Evolutionary conservation across 2,113 vertebrate genomes (phyloP).

Genomic region (Miniopterus natalensis): DNA sequence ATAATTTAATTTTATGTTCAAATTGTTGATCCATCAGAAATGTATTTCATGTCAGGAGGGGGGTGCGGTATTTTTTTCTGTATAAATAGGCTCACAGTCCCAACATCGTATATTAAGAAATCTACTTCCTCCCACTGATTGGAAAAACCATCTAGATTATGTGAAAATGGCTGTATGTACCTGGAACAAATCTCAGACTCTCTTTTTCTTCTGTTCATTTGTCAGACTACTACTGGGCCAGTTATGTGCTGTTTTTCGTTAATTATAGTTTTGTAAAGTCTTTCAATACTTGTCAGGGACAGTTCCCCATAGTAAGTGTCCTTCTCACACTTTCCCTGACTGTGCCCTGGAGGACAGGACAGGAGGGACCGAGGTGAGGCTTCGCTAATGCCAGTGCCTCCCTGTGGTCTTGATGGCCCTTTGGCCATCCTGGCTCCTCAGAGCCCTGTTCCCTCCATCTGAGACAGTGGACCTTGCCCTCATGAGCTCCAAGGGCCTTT

Average conservation of each 20-base stretch:
- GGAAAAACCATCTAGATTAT: not conserved
- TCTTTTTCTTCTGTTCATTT: not conserved
- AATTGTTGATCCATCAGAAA: not conserved
- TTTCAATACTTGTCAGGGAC: not conserved
- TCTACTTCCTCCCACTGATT: not conserved
- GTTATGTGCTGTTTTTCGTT: not conserved
- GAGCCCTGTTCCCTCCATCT: not conserved
- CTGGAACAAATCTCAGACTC: not conserved
- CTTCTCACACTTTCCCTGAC: not conserved
- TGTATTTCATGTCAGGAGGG: not conserved
- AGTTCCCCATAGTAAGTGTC: not conserved
- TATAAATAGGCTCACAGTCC: not conserved
- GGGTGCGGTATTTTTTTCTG: not conserved
- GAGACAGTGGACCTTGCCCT: not conserved
- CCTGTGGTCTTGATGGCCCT: too few species aligned
- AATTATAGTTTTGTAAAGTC: not conserved
- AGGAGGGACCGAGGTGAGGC: not conserved
- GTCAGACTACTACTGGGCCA: not conserved
- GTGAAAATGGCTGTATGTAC: not conserved
- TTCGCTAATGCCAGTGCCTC: accelerated
- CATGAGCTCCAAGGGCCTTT: not conserved
- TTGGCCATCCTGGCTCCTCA: accelerated
- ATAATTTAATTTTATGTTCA: slow-evolving; percentile 8
- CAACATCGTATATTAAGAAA: not conserved
- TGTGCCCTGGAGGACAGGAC: accelerated